A percentile compares a stretch with the other conserved stretches of the same genome.
Conservation (phyloP, 1,140 invertebrate genomes). For the Brachionus sp. region DNA sequence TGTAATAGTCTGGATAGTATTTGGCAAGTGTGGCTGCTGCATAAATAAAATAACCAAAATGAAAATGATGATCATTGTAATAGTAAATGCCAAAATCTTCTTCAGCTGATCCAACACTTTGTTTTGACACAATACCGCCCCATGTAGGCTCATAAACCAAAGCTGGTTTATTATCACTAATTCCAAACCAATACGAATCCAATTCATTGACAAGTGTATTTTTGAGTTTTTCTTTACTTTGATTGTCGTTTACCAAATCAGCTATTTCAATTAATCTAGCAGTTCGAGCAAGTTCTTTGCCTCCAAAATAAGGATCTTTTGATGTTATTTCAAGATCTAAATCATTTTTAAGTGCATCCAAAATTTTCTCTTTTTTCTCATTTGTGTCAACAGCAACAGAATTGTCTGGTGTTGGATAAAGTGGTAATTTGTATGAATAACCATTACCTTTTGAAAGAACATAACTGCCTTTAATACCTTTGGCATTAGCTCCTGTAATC, state of each 20-base stretch:
- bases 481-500: background rate
- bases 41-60: conserved; percentile 32
- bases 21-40: background rate
- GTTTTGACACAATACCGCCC: background rate
- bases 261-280: conserved; percentile 28
- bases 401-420: background rate
- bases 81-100: conserved; percentile 37
- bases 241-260: background rate
- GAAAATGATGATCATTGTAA: conserved; percentile 46
- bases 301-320: conserved; percentile 23
- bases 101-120: background rate
- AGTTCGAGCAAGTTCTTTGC: conserved; percentile 9
- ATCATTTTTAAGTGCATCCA: background rate
- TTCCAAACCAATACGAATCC: conserved; percentile 17
- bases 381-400: background rate
- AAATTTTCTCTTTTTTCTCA: conserved; percentile 1
- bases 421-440: background rate
- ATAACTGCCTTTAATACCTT: conserved; percentile 22
- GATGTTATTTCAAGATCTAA: background rate
- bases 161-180: background rate
- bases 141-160: background rate
- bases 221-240: background rate
- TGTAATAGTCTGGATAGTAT: conserved; percentile 19
- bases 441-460: background rate
- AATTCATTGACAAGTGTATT: background rate